Evolutionary conservation across 2,797 vertebrate genomes (phyloP).

Genomic region (Bryconaethiops microstoma): DNA sequence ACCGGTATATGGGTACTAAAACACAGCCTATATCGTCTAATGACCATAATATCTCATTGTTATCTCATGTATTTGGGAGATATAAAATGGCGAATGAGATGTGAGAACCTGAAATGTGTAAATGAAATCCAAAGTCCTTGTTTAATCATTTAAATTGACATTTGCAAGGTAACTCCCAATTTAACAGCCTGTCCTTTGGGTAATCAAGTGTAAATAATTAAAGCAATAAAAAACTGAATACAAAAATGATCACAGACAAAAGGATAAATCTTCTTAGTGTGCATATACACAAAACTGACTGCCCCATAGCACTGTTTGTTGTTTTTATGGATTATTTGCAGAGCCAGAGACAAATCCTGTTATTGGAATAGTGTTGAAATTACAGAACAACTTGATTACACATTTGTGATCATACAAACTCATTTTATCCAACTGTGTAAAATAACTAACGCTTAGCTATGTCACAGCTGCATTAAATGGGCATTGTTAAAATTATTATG

Average conservation of each 20-base stretch:
- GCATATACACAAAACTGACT: background rate
- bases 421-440: too few species aligned
- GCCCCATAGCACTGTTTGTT: background rate
- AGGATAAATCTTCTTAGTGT: background rate
- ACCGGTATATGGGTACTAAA: constrained; percentile 24
- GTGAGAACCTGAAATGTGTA: constrained; percentile 1
- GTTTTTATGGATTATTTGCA: too few species aligned
- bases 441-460: too few species aligned
- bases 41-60: constrained; percentile 18
- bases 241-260: background rate
- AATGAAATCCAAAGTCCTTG: constrained; percentile 14
- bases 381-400: too few species aligned
- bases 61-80: background rate
- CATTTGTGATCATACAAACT: background rate
- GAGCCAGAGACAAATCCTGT: background rate
- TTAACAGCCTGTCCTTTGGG: background rate
- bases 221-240: constrained; percentile 1
- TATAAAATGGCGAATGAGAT: constrained; percentile 10
- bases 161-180: background rate
- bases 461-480: too few species aligned
- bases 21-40: constrained; percentile 18
- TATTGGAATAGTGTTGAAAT: background rate
- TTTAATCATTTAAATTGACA: background rate
- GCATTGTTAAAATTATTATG: too few species aligned
- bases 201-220: constrained; percentile 14